Percentiles rank a stretch among this genome's conserved stretches.
These are phyloP conservation scores for Sialia sialis DNA, from an alignment of 2,113 vertebrate genomes.

Conservation along the genomic window DNA sequence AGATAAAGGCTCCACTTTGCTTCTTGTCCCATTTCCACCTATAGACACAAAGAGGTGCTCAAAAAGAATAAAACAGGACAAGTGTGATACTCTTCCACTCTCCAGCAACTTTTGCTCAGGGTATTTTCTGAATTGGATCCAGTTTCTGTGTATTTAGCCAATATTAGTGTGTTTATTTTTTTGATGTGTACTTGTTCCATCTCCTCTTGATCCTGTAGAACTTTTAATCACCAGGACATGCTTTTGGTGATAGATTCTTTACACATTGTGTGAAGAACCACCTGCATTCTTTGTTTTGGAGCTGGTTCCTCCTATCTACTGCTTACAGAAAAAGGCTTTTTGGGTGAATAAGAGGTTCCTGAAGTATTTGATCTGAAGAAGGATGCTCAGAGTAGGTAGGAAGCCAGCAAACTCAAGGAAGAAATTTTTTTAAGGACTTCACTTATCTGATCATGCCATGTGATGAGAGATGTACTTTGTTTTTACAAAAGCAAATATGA, in stretches of 20 bases:
- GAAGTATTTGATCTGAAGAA: not conserved
- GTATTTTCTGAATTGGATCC: not conserved
- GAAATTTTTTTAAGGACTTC: not conserved
- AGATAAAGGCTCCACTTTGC: not conserved
- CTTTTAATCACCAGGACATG: not conserved
- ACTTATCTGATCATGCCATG: accelerated
- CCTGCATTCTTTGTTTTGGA: not conserved
- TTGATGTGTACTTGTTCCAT: not conserved
- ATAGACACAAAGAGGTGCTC: not conserved
- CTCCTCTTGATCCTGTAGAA: not conserved
- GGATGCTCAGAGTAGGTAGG: not conserved
- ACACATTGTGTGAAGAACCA: not conserved
- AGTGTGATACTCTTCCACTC: not conserved
- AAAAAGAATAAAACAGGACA: not conserved
- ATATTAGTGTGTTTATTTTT: not conserved
- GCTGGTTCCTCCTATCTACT: not conserved
- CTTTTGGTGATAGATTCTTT: not conserved
- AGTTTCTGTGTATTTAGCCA: not conserved
- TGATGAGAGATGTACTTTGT: not conserved
- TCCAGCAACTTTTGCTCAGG: not conserved
- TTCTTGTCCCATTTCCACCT: not conserved
- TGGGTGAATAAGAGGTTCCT: not conserved
- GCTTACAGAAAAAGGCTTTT: not conserved
- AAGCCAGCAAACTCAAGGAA: not conserved
- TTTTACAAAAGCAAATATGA: not conserved